Percentiles rank a stretch among this genome's conserved stretches.
Conservation (phyloP, 2,888 invertebrate genomes). For the Euplexia lucipara region DNA sequence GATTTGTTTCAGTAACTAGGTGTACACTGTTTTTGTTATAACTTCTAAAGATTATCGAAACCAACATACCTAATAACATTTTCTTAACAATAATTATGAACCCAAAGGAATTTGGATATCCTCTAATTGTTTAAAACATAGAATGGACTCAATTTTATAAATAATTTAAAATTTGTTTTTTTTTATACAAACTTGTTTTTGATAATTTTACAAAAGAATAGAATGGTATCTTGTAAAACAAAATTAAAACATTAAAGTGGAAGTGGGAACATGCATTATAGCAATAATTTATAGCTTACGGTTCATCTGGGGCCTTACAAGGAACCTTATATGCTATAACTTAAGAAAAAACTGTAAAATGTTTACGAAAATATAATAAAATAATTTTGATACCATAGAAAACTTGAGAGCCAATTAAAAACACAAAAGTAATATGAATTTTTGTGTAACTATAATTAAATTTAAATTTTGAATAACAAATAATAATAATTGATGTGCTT, state of each 20-base stretch:
- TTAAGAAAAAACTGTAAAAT: slow-evolving; percentile 39
- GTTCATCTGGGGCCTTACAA: slow-evolving; percentile 62
- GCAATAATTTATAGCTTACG: slow-evolving; percentile 72
- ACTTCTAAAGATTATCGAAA: slow-evolving; percentile 21
- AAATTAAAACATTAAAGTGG: slow-evolving; percentile 51
- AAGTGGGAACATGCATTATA: slow-evolving; percentile 66
- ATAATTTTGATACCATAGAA: slow-evolving; percentile 41
- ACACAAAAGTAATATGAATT: not conserved
- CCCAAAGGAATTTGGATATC: not conserved
- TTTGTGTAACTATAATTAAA: not conserved
- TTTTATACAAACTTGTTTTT: not conserved
- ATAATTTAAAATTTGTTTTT: not conserved
- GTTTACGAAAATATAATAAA: not conserved
- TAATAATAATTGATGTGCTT: slow-evolving; percentile 7
- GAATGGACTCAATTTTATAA: not conserved
- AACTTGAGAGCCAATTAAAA: slow-evolving; percentile 22
- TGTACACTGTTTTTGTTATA: not conserved
- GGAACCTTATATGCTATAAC: slow-evolving; percentile 66
- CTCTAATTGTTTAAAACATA: not conserved
- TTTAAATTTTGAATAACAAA: slow-evolving; percentile 15
- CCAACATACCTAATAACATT: not conserved
- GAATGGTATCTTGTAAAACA: slow-evolving; percentile 68
- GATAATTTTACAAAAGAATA: slow-evolving; percentile 63
- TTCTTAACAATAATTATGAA: not conserved
- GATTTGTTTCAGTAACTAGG: too few relatives aligned